Base-by-base conservation (phyloP, 1,140 invertebrate species). In the Neodiprion fabricii region DNA sequence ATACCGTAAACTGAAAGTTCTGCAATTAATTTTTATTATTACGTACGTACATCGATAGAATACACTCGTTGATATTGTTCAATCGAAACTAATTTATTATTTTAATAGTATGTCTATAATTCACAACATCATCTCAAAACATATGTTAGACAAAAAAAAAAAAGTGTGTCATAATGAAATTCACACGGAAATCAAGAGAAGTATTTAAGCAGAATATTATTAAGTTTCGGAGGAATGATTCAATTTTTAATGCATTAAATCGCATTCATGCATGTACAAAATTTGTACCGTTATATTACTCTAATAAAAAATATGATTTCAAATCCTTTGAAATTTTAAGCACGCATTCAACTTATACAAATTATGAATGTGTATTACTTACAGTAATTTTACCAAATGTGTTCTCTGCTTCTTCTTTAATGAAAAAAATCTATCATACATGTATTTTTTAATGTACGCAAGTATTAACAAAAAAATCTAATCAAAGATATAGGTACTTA, bases 361-460 rank as follows among this genome's bases (percentile, higher is more conserved):
- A 61, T 17, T 12, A 61, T 61, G 11, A 61, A 61, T 61, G 9
- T 61, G n/a, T 17, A 61, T 61, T 61, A 61, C 7, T 61, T 61
- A 40, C 28, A 40, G 28, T 40, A 40, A 75, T 75, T 76, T 83
- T 82, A 83, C 82, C 82, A 81, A 80, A 83, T 83, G 82, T 83
- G 82, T 83, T 83, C 81, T 78, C 71, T 82, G 70, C 78, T 49
- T 76, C 72, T 79, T 67, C 40, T 71, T 76, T 76, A 71, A 47
- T 61, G 47, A 12, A 61, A 14, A 14, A 61, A 14, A 17, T 17
- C 3, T 11, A 61, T 61, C 11, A 74, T 79, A 74, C 76, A 11
- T 71, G 61, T 49, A 67, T 61, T 48, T 72, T 9, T 72, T 75
- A 72, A 68, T 76, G 28, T 40, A 72, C 75, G 65, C 78, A 80